Evolutionary conservation across 2,888 invertebrate species (phyloP).

Genomic region (Drosophila percnosoma): DNA sequence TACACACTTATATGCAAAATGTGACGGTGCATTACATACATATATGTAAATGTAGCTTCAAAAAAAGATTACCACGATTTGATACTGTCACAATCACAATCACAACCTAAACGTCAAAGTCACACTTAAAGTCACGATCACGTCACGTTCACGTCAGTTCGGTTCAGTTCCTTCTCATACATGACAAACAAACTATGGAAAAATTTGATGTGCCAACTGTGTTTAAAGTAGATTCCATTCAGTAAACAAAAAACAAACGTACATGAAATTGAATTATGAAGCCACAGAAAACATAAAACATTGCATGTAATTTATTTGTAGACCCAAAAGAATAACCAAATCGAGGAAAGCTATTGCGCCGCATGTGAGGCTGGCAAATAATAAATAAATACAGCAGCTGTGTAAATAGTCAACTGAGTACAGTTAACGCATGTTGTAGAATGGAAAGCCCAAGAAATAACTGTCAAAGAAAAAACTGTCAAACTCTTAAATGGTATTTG

Average conservation of each 20-base stretch:
- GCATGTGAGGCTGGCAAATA: conserved; percentile 49
- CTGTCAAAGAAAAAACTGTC: conserved; percentile 22
- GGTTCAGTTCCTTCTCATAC: conserved; percentile 69
- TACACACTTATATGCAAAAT: conserved; percentile 8
- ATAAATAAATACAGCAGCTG: conserved; percentile 68
- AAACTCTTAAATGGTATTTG: conserved; percentile 18
- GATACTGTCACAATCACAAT: conserved; percentile 12
- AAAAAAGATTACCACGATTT: conserved; percentile 34
- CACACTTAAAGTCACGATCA: conserved; percentile 9
- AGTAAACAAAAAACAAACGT: conserved; percentile 43
- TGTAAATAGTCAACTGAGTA: conserved; percentile 73
- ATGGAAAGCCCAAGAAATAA: conserved; percentile 23
- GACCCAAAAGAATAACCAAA: conserved; percentile 30
- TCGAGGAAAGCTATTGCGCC: conserved; percentile 28
- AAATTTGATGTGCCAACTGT: conserved; percentile 76
- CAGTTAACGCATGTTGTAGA: conserved; percentile 48
- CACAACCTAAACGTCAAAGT: conserved; percentile 3
- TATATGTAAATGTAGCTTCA: conserved; percentile 36
- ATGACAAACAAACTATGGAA: conserved; percentile 43
- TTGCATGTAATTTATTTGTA: conserved; percentile 62
- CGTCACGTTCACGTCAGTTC: conserved; percentile 45
- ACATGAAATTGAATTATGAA: conserved; percentile 61
- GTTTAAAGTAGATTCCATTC: conserved; percentile 60
- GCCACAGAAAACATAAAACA: conserved; percentile 51
- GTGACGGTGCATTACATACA: conserved; percentile 25